phyloP scores from a whole-genome alignment of 1,140 invertebrate genomes.

The Pogonognathellus flavescens region DNA sequence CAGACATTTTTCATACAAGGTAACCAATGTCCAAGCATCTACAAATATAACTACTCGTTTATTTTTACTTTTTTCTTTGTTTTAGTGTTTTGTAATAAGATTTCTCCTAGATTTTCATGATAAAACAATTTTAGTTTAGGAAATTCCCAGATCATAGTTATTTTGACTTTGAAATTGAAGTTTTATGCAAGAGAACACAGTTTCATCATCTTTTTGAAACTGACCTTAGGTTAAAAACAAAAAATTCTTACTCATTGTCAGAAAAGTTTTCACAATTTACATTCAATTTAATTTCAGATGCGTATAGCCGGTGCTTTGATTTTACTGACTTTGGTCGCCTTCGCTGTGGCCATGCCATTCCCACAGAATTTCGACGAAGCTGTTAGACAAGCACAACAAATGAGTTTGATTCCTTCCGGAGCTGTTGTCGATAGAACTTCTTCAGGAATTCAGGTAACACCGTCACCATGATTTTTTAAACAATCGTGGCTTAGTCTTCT shows the following conservation, averaged over 20 bases:
- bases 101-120: no score
- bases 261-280: no score
- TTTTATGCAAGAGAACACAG: no score
- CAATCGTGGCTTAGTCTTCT: no score
- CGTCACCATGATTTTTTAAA: neutral
- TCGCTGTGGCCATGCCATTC: slow-evolving; percentile 47
- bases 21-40: neutral
- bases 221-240: no score
- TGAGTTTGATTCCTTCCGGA: slow-evolving; percentile 58
- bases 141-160: no score
- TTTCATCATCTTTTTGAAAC: no score
- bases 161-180: no score
- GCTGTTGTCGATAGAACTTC: slow-evolving; percentile 59
- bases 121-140: no score
- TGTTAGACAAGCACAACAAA: slow-evolving; percentile 58
- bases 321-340: neutral
- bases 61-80: neutral
- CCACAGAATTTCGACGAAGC: slow-evolving; percentile 61
- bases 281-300: slow-evolving; percentile 3
- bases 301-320: slow-evolving; percentile 6
- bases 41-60: neutral
- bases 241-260: no score
- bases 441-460: slow-evolving; percentile 56
- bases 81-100: no score
- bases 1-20: neutral